Evolutionary conservation across 2,113 vertebrate genomes (phyloP), one percentile per base, ranked within the genome.

Genomic region (Opisthocomus hoazin): DNA sequence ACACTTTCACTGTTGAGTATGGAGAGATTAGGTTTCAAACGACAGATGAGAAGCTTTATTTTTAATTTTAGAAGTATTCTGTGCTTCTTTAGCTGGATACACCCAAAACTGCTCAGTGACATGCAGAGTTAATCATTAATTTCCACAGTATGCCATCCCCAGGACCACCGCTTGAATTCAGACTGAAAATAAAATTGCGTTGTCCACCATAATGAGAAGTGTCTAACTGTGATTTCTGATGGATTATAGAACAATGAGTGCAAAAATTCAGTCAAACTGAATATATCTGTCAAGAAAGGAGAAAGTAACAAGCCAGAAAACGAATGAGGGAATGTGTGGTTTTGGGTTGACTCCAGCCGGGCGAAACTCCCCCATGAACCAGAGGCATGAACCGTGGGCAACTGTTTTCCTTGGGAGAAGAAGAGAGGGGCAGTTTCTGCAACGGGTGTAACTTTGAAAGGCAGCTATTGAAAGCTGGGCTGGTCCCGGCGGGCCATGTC

Each of bases 271-370:
- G 13, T 30, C 14, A 60, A 71, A 51, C 22, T 29, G 37, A 66
- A 46, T 22, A 1, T 32, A 50, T 56, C 57, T 60, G 69, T 36
- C 50, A 58, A 56, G 60, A 87, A 71, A 60, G 46, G 39, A 11
- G 70, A 30, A 54, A 58, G 9, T 14, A 37, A 54, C 4, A 20
- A 66, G 26, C 15, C 37, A 84, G n/a, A 84, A 87, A 69, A 24
- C 0, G 1, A 68, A 58, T 7, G 61, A 80, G 48, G 4, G 34
- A 46, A 13, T 0, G 1, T 36, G 57, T 2, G 2, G 53, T 11
- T 69, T 86, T 30, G 45, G 29, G 29, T 16, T 60, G 79, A 8
- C 32, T 61, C 26, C 65, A 48, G 15, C 19, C 22, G 48, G 41
- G 34, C 6, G 11, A 51, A 71, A 37, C n/a, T 34, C 1, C 3